These are phyloP conservation scores for Andricus curvator DNA, from an alignment of 2,888 invertebrate genomes.

Conservation along the genomic window DNA sequence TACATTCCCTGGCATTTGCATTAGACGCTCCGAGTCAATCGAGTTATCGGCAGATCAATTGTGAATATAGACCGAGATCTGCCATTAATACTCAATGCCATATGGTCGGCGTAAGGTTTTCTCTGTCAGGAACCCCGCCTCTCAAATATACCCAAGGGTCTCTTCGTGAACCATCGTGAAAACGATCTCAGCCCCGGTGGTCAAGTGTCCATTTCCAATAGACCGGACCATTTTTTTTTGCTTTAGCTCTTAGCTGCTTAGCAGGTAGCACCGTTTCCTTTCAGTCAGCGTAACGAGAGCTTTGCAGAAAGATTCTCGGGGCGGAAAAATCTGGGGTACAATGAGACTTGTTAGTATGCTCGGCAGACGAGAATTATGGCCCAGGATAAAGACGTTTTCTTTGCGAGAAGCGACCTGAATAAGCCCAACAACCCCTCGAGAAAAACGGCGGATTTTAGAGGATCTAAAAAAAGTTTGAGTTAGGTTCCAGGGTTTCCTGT, in stretches of 20 bases:
- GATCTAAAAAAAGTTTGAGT: not conserved
- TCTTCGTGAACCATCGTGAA: constrained; percentile 22
- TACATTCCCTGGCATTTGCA: constrained; percentile 25
- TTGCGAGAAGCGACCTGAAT: constrained; percentile 23
- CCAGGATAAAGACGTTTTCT: constrained; percentile 17
- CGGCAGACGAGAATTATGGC: constrained; percentile 18
- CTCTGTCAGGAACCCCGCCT: constrained; percentile 29
- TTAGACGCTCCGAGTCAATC: constrained; percentile 28
- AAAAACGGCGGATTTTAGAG: not conserved
- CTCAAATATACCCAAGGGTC: constrained; percentile 34
- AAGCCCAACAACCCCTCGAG: not conserved
- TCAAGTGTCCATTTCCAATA: constrained; percentile 37
- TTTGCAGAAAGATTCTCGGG: constrained; percentile 19
- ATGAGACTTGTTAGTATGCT: constrained; percentile 22
- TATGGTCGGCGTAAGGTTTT: constrained; percentile 35
- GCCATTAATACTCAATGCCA: constrained; percentile 22
- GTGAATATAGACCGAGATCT: constrained; percentile 33
- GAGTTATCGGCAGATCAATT: constrained; percentile 33
- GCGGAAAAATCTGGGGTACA: constrained; percentile 23
- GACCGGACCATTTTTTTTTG: not conserved
- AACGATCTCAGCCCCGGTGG: constrained; percentile 15
- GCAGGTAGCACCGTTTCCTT: constrained; percentile 23
- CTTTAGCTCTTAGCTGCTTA: not conserved
- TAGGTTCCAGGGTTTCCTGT: not conserved
- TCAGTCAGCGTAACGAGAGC: constrained; percentile 9